phyloP scores from a whole-genome alignment of 2,888 invertebrate species.

The Eupelmus urozonus region DNA sequence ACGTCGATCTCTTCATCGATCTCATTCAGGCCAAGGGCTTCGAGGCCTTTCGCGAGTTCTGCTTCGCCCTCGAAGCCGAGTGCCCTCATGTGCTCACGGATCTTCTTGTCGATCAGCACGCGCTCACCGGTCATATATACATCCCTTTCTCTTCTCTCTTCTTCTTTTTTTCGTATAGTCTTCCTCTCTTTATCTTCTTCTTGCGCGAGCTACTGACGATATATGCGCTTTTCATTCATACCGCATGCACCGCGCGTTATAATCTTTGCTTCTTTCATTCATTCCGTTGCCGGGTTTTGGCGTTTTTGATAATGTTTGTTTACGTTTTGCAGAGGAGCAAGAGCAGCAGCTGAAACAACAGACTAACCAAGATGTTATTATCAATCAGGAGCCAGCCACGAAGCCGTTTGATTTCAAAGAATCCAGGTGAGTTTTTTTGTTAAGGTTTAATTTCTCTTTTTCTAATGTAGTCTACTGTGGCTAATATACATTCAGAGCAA shows the following conservation, averaged over 20 bases:
- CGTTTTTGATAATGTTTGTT: too few species aligned
- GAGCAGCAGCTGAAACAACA: neutral
- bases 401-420: conserved; percentile 18
- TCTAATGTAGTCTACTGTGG: too few species aligned
- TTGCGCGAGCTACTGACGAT: too few species aligned
- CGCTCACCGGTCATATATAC: conserved; percentile 65
- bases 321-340: neutral
- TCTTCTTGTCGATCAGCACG: conserved; percentile 70
- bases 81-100: conserved; percentile 71
- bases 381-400: conserved; percentile 2
- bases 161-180: neutral
- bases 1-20: conserved; percentile 71
- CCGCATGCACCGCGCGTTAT: too few species aligned
- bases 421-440: conserved; percentile 31
- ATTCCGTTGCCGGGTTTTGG: neutral
- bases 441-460: neutral
- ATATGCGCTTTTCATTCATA: too few species aligned
- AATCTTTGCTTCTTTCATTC: neutral
- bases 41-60: conserved; percentile 71
- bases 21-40: conserved; percentile 71
- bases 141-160: neutral
- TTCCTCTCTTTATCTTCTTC: neutral
- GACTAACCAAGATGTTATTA: neutral
- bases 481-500: too few species aligned
- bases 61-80: conserved; percentile 71